Evolutionary conservation across 2,113 vertebrate genomes (phyloP).

Genomic region (Sinocyclocheilus maitianheensis): DNA sequence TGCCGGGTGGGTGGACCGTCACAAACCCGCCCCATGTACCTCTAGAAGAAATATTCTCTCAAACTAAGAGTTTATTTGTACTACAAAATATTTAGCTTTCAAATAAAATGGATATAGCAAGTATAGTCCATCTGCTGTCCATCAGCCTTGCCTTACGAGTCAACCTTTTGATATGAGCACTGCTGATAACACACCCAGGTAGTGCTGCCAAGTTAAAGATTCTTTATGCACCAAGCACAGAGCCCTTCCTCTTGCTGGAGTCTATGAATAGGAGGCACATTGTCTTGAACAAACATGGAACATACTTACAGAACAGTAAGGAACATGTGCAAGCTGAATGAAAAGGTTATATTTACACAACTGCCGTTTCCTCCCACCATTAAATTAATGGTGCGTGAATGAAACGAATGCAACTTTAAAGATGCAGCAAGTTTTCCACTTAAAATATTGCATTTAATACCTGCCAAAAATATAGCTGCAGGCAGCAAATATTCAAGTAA

Average conservation of each 20-base stretch:
- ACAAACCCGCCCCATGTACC: conserved; percentile 53
- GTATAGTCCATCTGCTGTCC: not conserved
- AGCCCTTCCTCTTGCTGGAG: not conserved
- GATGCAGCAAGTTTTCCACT: not conserved
- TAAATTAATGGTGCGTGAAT: not conserved
- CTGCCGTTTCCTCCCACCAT: not conserved
- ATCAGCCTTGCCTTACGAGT: not conserved
- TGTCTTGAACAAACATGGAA: conserved; percentile 18
- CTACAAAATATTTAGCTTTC: conserved; percentile 39
- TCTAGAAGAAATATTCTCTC: conserved; percentile 39
- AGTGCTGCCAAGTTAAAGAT: not conserved
- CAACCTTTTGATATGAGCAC: not conserved
- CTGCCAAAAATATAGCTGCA: not conserved
- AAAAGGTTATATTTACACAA: not conserved
- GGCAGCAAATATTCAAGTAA: not conserved
- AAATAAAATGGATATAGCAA: conserved; percentile 31
- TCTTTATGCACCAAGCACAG: conserved; percentile 30
- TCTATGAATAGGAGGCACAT: conserved; percentile 23
- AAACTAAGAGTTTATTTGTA: conserved; percentile 46
- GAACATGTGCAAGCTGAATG: not conserved
- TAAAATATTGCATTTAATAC: not conserved
- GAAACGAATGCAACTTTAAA: not conserved
- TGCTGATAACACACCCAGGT: not conserved
- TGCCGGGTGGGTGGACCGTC: conserved; percentile 38
- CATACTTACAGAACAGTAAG: not conserved